phyloP scores from a whole-genome alignment of 2,113 vertebrate species.

The Catharus minimus region DNA sequence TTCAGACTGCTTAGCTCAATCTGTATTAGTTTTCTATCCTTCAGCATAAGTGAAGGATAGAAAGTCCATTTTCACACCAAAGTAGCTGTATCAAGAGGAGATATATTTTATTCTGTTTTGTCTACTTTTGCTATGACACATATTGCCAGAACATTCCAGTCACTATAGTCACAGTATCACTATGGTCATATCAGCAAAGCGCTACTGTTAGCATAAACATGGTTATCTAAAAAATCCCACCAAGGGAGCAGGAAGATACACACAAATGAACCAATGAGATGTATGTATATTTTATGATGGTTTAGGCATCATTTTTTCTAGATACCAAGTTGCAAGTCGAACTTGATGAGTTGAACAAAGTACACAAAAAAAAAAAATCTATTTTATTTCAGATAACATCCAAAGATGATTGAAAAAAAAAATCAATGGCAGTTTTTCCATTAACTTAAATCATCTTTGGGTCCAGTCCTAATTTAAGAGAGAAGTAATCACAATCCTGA shows the following conservation, averaged over 20 bases:
- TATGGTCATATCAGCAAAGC: not conserved
- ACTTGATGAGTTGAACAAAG: not conserved
- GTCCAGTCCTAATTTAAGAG: not conserved
- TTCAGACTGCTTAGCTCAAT: not conserved
- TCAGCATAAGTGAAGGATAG: not conserved
- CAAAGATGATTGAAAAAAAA: not conserved
- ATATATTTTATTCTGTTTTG: not conserved
- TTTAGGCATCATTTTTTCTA: not conserved
- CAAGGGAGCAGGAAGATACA: not conserved
- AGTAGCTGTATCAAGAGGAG: not conserved
- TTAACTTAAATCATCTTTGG: conserved; percentile 5
- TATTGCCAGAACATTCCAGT: not conserved
- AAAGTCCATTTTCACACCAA: not conserved
- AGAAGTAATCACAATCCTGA: not conserved
- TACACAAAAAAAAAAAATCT: not conserved
- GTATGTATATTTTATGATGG: not conserved
- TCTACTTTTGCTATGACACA: not conserved
- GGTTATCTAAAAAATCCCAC: not conserved
- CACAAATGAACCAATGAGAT: not conserved
- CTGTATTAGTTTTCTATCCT: not conserved
- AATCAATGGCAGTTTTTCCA: conserved; percentile 17
- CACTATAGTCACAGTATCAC: not conserved
- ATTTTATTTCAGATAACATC: not conserved
- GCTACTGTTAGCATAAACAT: not conserved
- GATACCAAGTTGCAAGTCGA: not conserved